A percentile compares a stretch with the other conserved stretches of the same genome.
Conservation (phyloP, 2,888 invertebrate genomes). For the Hirtodrosophila histrioides region DNA sequence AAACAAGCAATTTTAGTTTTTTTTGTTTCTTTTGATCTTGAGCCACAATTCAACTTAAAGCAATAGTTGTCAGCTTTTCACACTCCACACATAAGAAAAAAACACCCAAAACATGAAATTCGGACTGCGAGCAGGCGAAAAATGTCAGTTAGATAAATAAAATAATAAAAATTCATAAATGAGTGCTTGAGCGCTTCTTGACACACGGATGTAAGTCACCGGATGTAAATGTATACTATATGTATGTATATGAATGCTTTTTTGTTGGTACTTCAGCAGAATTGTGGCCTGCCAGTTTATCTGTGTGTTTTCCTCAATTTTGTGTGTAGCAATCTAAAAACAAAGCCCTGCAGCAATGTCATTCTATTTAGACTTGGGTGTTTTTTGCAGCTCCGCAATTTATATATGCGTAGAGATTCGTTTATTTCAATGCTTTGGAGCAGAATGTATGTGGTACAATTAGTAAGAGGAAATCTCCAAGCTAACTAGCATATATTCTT, state of each 20-base stretch:
- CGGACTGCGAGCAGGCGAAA: not conserved
- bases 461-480: too few species aligned
- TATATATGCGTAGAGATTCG: too few species aligned
- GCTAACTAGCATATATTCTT: too few species aligned
- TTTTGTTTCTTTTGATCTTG: conserved; percentile 59
- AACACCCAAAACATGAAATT: not conserved
- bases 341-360: too few species aligned
- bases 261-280: conserved; percentile 29
- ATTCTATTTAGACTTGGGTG: too few species aligned
- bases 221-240: conserved; percentile 51
- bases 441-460: too few species aligned
- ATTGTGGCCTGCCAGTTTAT: conserved; percentile 17
- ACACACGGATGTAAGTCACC: conserved; percentile 70
- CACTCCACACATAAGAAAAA: conserved; percentile 19
- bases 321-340: not conserved
- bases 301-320: conserved; percentile 1
- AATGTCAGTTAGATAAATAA: conserved; percentile 28
- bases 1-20: not conserved
- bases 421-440: too few species aligned
- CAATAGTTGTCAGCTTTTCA: conserved; percentile 53
- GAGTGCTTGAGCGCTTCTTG: conserved; percentile 69
- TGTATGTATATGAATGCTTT: conserved; percentile 13
- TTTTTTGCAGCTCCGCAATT: too few species aligned
- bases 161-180: conserved; percentile 78
- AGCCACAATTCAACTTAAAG: conserved; percentile 28